Evolutionary conservation across 2,113 vertebrate genomes (phyloP), one percentile per base, ranked within the genome.

Genomic region (Riparia riparia): DNA sequence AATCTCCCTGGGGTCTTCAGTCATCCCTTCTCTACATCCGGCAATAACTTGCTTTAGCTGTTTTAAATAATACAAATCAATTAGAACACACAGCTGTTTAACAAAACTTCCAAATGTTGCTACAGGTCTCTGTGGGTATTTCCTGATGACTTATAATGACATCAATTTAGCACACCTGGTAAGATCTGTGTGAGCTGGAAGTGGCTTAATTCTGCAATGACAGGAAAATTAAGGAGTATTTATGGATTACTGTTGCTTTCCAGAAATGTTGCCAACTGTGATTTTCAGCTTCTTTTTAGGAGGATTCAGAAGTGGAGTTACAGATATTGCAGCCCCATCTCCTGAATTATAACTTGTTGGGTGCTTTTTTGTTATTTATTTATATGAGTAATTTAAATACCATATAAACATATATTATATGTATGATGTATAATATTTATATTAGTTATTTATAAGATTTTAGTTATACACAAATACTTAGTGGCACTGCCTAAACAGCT

Each of bases 11-110:
- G 98, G 94, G 97, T 88, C 95, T 97, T 97, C 84, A 97, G 96
- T 96, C 97, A 93, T 97, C 94, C 94, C 89, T 97, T 96, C 97
- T 51, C 97, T 87, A 97, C 95, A 98, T 96, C 97, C 96, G 89
- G 96, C 1, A 72, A 88, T 97, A 97, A 97, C 97, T 98, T 97
- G 97, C 96, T 97, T 96, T 97, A 96, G 97, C 96, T 97, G 85
- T 97, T 98, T 98, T 98, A 98, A 98, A 98, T 98, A 98, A 98
- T 97, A 98, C 96, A 98, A 97, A 97, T 97, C 97, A 98, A 98
- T 98, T 98, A 98, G 94, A 98, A 94, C 93, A 97, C 96, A 96
- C 97, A 98, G 98, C 97, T 98, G 98, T 97, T 98, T 98, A 98
- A 98, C 97, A 97, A 95, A 98, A 97, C 96, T 98, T 97, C 97